Percentiles rank a stretch among this genome's conserved stretches.
Evolutionary conservation across 2,113 vertebrate species (phyloP).

Genomic region (Centropristis striata): DNA sequence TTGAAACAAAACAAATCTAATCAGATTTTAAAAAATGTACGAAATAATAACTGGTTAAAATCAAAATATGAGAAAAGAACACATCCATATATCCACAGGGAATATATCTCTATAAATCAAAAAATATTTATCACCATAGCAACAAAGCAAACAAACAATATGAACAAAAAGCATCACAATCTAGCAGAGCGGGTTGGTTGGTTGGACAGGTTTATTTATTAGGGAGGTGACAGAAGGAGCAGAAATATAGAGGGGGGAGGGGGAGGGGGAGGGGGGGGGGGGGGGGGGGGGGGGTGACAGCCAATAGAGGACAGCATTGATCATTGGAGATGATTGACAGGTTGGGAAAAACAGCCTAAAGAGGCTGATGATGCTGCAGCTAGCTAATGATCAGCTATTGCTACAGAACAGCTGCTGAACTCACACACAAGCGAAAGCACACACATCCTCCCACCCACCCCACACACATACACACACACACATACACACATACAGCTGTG

Average conservation of each 20-base stretch:
- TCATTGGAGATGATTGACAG: conserved; percentile 66
- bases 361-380: conserved; percentile 58
- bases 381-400: conserved; percentile 64
- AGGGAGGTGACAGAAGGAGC: conserved; percentile 46
- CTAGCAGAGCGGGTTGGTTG: conserved; percentile 42
- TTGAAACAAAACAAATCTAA: conserved; percentile 73
- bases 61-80: conserved; percentile 68
- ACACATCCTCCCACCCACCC: conserved; percentile 21
- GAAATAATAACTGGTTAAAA: conserved; percentile 65
- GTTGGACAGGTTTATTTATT: background rate
- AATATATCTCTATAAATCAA: conserved; percentile 70
- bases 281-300: conserved; percentile 16
- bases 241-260: conserved; percentile 19
- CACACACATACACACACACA: conserved; percentile 54
- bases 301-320: conserved; percentile 33
- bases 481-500: conserved; percentile 65
- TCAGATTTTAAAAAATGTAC: conserved; percentile 64
- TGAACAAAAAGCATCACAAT: conserved; percentile 55
- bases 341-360: conserved; percentile 45
- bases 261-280: too few relatives aligned
- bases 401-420: conserved; percentile 63
- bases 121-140: conserved; percentile 35
- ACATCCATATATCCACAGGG: conserved; percentile 75
- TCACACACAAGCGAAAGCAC: conserved; percentile 36
- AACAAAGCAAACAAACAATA: conserved; percentile 67